These are phyloP conservation scores for Haemorhous mexicanus DNA, from an alignment of 2,113 vertebrate species.

Conservation along the genomic window DNA sequence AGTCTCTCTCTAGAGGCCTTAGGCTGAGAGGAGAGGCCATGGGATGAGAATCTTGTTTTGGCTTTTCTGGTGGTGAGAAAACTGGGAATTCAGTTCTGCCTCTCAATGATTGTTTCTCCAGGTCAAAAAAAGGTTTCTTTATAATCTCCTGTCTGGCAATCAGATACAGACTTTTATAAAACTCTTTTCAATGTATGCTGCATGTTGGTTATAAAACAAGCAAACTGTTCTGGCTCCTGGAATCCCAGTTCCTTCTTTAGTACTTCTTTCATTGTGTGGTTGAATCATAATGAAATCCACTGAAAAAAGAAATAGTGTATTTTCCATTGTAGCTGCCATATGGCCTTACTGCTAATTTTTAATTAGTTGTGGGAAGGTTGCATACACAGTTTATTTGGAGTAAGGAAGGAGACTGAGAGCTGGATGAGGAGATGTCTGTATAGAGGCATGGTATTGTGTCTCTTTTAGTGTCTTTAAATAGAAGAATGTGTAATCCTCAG, in stretches of 20 bases:
- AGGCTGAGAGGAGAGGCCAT: not conserved
- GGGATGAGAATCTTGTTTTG: not conserved
- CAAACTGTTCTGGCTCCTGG: not conserved
- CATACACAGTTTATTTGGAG: not conserved
- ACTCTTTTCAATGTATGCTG: not conserved
- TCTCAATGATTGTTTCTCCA: not conserved
- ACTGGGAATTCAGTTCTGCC: not conserved
- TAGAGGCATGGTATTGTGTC: not conserved
- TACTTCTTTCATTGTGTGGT: not conserved
- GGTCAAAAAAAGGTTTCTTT: not conserved
- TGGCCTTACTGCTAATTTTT: not conserved
- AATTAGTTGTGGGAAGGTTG: not conserved
- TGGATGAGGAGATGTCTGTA: not conserved
- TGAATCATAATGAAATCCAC: conserved; percentile 5
- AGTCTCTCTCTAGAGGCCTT: not conserved
- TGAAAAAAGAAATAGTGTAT: not conserved
- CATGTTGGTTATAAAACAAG: not conserved
- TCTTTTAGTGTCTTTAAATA: not conserved
- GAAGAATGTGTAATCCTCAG: not conserved
- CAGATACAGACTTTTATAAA: not conserved
- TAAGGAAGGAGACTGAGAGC: not conserved
- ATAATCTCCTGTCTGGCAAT: not conserved
- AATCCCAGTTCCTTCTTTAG: not conserved
- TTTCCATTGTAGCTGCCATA: not conserved
- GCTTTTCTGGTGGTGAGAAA: not conserved